phyloP scores from a whole-genome alignment of 2,888 invertebrate species.

The Ectemnius cavifrons region DNA sequence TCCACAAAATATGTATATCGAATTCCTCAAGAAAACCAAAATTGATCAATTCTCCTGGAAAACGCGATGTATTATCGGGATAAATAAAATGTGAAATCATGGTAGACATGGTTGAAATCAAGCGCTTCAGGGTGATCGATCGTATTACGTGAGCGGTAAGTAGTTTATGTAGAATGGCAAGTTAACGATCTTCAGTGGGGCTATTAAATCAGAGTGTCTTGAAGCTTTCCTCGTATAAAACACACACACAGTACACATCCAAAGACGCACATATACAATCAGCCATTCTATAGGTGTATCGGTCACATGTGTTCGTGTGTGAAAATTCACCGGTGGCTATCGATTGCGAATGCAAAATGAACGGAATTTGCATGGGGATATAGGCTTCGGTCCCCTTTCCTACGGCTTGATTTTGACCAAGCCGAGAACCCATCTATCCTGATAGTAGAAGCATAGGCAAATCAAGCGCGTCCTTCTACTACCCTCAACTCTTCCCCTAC shows the following conservation, averaged over 20 bases:
- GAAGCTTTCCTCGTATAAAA: background rate
- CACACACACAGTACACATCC: background rate
- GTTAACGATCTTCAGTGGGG: background rate
- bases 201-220: constrained; percentile 1
- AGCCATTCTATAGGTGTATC: background rate
- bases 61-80: too few species aligned
- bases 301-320: background rate
- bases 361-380: constrained; percentile 56
- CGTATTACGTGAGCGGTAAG: background rate
- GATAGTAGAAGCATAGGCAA: background rate
- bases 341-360: constrained; percentile 57
- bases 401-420: constrained; percentile 37
- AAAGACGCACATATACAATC: too few species aligned
- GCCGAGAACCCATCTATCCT: constrained; percentile 4
- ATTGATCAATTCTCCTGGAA: background rate
- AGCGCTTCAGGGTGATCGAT: background rate
- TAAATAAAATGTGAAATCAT: too few species aligned
- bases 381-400: constrained; percentile 31
- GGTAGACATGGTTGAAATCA: background rate
- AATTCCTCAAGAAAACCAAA: too few species aligned
- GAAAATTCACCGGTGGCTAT: constrained; percentile 51
- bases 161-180: background rate
- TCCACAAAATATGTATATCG: too few species aligned
- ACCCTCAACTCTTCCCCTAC: background rate
- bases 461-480: too few species aligned